phyloP scores from a whole-genome alignment of 1,140 invertebrate species.

The Battus philenor region DNA sequence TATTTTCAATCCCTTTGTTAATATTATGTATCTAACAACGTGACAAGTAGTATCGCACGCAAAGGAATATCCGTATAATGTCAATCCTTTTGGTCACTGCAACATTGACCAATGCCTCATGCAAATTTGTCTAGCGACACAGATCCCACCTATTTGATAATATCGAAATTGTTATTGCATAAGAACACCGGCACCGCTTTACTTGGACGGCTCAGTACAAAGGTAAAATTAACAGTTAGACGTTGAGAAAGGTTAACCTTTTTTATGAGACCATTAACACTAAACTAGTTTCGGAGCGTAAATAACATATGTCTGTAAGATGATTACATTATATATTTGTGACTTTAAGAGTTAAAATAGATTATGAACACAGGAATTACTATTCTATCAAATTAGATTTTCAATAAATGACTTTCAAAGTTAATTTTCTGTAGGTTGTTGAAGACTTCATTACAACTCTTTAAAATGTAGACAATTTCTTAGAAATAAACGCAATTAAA shows the following conservation, averaged over 20 bases:
- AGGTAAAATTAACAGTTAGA: not conserved
- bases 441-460: no score
- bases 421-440: no score
- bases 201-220: conserved; percentile 2
- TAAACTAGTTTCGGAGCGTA: not conserved
- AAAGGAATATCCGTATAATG: no score
- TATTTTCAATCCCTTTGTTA: no score
- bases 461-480: no score
- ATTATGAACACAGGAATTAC: no score
- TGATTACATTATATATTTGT: not conserved
- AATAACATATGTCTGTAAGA: not conserved
- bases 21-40: no score
- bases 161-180: conserved; percentile 50
- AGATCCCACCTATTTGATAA: conserved; percentile 57
- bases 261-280: not conserved
- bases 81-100: not conserved
- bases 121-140: conserved; percentile 52
- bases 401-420: no score
- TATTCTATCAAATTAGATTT: no score
- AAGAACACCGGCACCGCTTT: conserved; percentile 21
- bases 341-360: not conserved
- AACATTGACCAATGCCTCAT: conserved; percentile 46
- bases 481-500: no score
- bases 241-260: not conserved
- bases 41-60: no score